A percentile compares a stretch with the other conserved stretches of the same genome.
phyloP scores from a whole-genome alignment of 1,140 invertebrate genomes.

The Ceratina calcarata region DNA sequence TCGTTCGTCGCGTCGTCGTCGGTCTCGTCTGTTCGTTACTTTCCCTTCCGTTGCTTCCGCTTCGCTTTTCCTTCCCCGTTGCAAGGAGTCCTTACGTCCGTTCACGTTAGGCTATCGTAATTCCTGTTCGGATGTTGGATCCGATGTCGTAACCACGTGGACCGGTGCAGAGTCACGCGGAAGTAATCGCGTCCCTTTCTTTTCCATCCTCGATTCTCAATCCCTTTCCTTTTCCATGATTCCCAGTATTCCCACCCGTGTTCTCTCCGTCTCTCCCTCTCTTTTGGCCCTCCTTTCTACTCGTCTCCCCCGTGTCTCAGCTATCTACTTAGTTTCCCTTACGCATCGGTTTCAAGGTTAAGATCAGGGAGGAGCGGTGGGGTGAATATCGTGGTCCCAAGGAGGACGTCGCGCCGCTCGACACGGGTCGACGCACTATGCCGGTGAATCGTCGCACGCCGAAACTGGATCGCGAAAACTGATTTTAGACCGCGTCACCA shows the following conservation, averaged over 20 bases:
- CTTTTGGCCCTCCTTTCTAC: background rate
- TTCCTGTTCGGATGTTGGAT: background rate
- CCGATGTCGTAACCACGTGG: background rate
- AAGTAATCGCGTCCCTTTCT: conserved; percentile 6
- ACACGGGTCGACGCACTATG: conserved; percentile 36
- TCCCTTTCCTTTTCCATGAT: background rate
- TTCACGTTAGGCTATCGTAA: background rate
- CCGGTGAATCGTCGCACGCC: conserved; percentile 38
- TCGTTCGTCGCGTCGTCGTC: conserved; percentile 43
- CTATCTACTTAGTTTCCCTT: conserved; percentile 12
- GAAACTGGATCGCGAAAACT: conserved; percentile 50
- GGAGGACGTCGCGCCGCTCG: conserved; percentile 14
- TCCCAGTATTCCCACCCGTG: background rate
- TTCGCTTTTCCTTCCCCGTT: background rate
- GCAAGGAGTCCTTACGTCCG: background rate
- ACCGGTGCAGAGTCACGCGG: conserved; percentile 24
- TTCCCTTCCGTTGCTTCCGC: background rate
- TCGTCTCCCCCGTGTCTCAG: background rate
- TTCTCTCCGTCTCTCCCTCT: background rate
- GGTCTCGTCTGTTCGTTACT: conserved; percentile 12
- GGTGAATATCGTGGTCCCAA: conserved; percentile 5
- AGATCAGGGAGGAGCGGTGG: conserved; percentile 13
- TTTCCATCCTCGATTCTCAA: background rate
- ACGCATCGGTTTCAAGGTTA: conserved; percentile 53
- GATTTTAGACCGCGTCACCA: conserved; percentile 50